These are phyloP conservation scores for Lonchura striata DNA, from an alignment of 2,113 vertebrate species.

Conservation along the genomic window DNA sequence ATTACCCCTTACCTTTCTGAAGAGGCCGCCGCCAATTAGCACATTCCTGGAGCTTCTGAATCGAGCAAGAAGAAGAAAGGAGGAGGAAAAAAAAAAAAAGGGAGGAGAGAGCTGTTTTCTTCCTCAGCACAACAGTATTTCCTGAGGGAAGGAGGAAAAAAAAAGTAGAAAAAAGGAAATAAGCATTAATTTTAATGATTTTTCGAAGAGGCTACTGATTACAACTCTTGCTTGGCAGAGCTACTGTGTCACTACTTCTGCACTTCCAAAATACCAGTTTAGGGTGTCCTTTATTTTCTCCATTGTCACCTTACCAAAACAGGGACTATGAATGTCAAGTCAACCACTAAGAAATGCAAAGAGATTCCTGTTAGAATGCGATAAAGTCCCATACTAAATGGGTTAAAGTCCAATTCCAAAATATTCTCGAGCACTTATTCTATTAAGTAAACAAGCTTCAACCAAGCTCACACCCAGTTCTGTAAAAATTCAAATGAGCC, in stretches of 20 bases:
- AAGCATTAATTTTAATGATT: neutral
- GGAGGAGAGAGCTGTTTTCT: neutral
- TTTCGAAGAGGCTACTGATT: neutral
- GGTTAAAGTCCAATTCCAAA: neutral
- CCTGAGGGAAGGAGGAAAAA: neutral
- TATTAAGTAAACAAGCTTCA: neutral
- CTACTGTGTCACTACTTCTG: neutral
- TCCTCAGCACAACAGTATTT: neutral
- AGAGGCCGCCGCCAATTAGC: conserved; percentile 55
- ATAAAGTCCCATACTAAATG: neutral
- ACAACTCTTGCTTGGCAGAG: neutral
- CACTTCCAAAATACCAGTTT: neutral
- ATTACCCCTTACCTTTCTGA: conserved; percentile 64
- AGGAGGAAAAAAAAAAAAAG: neutral
- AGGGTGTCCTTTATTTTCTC: neutral
- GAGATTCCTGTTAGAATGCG: neutral
- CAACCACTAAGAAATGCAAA: neutral
- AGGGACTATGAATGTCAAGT: neutral
- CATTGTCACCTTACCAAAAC: neutral
- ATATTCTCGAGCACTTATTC: neutral
- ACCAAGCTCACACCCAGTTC: conserved; percentile 14
- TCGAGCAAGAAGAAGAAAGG: neutral
- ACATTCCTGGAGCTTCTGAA: conserved; percentile 54
- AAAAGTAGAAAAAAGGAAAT: neutral
- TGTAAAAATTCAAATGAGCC: conserved; percentile 24